Evolutionary conservation across 1,140 invertebrate genomes (phyloP).

Genomic region (Drosophila neocordata): DNA sequence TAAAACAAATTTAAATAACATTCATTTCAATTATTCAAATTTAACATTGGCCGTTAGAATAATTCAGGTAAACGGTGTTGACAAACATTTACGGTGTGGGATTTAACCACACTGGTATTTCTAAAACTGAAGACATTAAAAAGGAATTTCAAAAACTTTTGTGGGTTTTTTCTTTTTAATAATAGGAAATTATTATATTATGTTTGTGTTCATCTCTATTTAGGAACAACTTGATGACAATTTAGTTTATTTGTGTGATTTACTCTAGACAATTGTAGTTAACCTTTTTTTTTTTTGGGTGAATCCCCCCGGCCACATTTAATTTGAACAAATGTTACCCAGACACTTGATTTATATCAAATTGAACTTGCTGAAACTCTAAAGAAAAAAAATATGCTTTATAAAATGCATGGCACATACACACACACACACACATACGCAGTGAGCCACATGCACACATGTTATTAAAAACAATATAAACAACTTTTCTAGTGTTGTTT

Average conservation of each 20-base stretch:
- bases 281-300: conserved; percentile 11
- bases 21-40: conserved; percentile 19
- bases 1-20: conserved; percentile 33
- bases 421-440: conserved; percentile 50
- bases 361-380: conserved; percentile 45
- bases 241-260: conserved; percentile 28
- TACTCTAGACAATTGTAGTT: conserved; percentile 22
- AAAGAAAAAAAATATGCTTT: conserved; percentile 37
- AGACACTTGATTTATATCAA: conserved; percentile 44
- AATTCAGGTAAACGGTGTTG: background rate
- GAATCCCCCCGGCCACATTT: conserved; percentile 15
- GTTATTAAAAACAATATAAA: conserved; percentile 80
- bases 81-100: background rate
- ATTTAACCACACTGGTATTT: background rate
- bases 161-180: background rate
- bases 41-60: background rate
- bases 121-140: background rate
- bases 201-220: conserved; percentile 3
- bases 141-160: background rate
- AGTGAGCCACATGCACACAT: conserved; percentile 45
- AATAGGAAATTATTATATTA: background rate
- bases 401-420: conserved; percentile 70
- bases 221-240: conserved; percentile 15
- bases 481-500: conserved; percentile 70
- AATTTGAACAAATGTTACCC: conserved; percentile 37